Base-by-base conservation (phyloP, 2,888 invertebrate species). In the Phymatocera aterrima region DNA sequence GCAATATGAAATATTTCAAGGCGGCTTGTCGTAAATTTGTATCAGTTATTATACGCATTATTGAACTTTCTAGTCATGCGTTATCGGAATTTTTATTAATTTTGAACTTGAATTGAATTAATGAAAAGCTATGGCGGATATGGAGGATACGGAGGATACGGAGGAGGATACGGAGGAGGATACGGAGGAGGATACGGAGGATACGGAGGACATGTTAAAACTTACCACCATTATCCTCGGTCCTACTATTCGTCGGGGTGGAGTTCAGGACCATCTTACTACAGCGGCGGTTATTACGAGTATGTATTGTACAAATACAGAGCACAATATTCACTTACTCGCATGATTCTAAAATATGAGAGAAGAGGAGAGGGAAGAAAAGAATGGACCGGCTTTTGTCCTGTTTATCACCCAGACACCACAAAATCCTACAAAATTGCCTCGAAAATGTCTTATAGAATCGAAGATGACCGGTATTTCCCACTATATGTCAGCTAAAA, bases 131-230 rank as follows among this genome's bases (percentile, higher is more conserved):
- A 18, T 0, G 12, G 24, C 5, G 18, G 51, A 18, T 51, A 51
- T n/a, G 51, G 51, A 3, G 51, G 51, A 15, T 51, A 51, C 51
- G 51, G 40, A 8, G 74, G 78, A 28, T 79, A 80, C 54, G 80
- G 46, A 10, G 70, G 75, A 51, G 79, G 75, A 37, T 79, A 79
- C 54, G 80, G 78, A 6, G 24, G 51, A 15, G 57, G 57, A 54
- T 54, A 54, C 24, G 21, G 40, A 40, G 40, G 40, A 64, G 83
- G 81, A 46, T 77, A 81, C 28, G 80, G 80, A 18, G 79, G 77
- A 18, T 31, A 64, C 18, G 64, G 64, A 64, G 64, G 64, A 34
- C 37, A 64, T 24, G 65, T 31, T 43, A 65, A 34, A 21, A 31
- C 4, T 1, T 28, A 64, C 37, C 64, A 15, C 8, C 64, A 64